Base-by-base conservation (phyloP, 2,113 vertebrate species). In the Sialia sialis region DNA sequence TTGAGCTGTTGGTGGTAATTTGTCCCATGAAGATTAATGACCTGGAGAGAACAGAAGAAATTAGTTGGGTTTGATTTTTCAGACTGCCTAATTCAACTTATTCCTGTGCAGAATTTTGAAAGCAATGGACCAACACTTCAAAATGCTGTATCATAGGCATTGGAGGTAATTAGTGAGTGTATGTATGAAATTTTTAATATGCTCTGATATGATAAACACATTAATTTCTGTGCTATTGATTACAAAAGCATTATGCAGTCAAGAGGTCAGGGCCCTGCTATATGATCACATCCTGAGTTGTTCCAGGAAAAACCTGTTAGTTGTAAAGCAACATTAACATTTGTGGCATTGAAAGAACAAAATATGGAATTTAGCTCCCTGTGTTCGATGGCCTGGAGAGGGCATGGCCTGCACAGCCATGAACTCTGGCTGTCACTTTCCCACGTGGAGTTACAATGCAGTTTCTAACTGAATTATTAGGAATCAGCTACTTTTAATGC, bases 141-240 rank as follows among this genome's bases (percentile, higher is more conserved):
- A 77, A 85, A 73, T 46, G 76, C 73, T 83, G 29, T 32, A 22
- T 52, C 74, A n/a, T 44, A 62, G 69, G 38, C 70, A 51, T 51
- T 67, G 78, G 72, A 80, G 84, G 80, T 94, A 95, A 96, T 94
- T 87, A 95, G 93, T 75, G 83, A 85, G 12, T 21, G 46, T 26
- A 46, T 22, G 34, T 59, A 94, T 91, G 84, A 91, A 79, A 81
- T 68, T 77, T 91, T 83, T 23, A 87, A 87, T 87, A 75, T 58
- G 79, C 34, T 74, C 39, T 63, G 82, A 84, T 95, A 87, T 66
- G 78, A 92, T 91, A 91, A 96, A 91, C 87, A 96, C 91, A 93
- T 94, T 92, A 96, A 96, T 95, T 95, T 89, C 88, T 91, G 60
- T 81, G 59, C 67, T 97, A 96, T 97, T 81, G 94, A 97, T 96